Evolutionary conservation across 64 coral and sea anemone species (phyloP).

Genomic region (Astreopora myriophthalma): DNA sequence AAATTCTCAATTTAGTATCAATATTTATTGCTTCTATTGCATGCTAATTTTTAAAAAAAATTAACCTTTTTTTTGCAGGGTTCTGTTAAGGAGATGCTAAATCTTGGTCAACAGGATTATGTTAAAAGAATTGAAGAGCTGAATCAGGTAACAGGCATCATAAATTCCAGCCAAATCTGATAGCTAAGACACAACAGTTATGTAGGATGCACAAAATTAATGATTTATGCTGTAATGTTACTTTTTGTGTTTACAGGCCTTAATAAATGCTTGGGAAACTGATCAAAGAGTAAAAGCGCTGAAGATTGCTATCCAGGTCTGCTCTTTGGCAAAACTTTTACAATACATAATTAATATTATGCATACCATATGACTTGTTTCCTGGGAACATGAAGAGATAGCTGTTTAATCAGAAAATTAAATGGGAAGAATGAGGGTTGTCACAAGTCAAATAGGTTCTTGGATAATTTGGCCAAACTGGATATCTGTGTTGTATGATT

Average conservation of each 20-base stretch:
- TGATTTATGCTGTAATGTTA: not conserved
- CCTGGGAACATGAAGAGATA: not conserved
- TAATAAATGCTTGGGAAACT: slow-evolving; percentile 94
- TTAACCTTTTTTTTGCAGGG: slow-evolving; percentile 62
- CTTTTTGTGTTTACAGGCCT: slow-evolving; percentile 61
- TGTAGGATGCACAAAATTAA: too few relatives aligned
- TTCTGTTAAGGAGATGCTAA: slow-evolving; percentile 98
- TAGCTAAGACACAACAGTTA: too few relatives aligned
- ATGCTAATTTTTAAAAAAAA: not conserved
- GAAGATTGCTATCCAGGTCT: slow-evolving; percentile 97
- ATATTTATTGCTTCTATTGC: not conserved
- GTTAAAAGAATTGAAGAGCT: slow-evolving; percentile 96
- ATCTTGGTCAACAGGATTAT: slow-evolving; percentile 98
- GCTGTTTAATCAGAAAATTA: too few relatives aligned
- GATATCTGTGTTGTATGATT: too few relatives aligned
- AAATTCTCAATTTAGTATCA: too few relatives aligned
- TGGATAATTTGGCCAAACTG: too few relatives aligned
- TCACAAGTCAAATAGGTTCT: too few relatives aligned
- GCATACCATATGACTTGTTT: too few relatives aligned
- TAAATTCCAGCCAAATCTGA: too few relatives aligned
- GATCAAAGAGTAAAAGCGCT: slow-evolving; percentile 97
- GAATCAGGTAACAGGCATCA: slow-evolving; percentile 71
- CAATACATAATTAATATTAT: too few relatives aligned
- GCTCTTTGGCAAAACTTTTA: not conserved
- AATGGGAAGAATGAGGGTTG: too few relatives aligned